These are phyloP conservation scores for Acleris emargana DNA, from an alignment of 2,888 invertebrate genomes.

Conservation along the genomic window DNA sequence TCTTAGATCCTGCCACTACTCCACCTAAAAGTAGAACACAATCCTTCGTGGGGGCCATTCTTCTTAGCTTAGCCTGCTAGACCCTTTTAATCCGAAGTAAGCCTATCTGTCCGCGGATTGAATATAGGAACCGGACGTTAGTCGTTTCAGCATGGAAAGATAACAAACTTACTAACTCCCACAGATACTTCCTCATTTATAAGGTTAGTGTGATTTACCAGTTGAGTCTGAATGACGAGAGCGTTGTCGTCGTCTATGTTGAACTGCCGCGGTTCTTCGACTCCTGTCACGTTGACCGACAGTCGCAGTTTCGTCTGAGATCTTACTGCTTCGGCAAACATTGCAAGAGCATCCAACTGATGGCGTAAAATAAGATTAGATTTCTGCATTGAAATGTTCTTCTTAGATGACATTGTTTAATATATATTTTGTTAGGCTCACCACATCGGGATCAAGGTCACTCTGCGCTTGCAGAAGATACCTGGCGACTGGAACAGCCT, in stretches of 20 bases:
- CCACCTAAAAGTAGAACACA: no score
- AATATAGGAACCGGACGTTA: no score
- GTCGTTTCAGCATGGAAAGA: no score
- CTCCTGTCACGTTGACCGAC: constrained; percentile 68
- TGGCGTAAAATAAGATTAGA: constrained; percentile 29
- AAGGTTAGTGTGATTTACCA: constrained; percentile 71
- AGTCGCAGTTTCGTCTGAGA: constrained; percentile 67
- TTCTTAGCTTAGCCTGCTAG: no score
- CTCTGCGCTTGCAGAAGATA: constrained; percentile 63
- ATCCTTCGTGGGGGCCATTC: no score
- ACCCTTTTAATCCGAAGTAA: no score
- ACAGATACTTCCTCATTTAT: no score
- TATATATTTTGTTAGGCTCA: constrained; percentile 42
- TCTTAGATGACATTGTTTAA: neutral
- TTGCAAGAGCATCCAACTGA: constrained; percentile 78
- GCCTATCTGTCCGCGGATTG: no score
- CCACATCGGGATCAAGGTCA: constrained; percentile 73
- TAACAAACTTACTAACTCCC: no score
- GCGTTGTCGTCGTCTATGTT: constrained; percentile 90
- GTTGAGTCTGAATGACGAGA: constrained; percentile 91
- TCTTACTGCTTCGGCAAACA: constrained; percentile 65
- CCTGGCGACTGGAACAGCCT: constrained; percentile 67
- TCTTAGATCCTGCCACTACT: no score
- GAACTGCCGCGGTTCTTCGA: constrained; percentile 82
- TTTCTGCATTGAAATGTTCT: neutral